Conservation (phyloP, 2,113 vertebrate species). For the Chinchilla lanigera region DNA sequence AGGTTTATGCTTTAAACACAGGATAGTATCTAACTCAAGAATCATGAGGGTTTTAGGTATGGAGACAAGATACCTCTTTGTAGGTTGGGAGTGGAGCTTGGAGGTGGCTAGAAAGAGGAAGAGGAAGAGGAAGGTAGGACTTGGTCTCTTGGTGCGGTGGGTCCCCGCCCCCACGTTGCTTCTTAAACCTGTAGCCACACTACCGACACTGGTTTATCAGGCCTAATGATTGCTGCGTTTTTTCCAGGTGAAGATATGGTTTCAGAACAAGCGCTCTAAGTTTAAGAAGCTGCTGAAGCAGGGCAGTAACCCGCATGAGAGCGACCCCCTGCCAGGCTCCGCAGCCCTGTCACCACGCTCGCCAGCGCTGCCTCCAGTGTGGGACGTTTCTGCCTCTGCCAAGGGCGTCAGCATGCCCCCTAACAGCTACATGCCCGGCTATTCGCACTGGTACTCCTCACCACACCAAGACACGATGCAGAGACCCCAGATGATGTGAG, state of each 20-base stretch:
- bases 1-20: slow-evolving; percentile 19
- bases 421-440: slow-evolving; percentile 99
- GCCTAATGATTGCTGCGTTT: slow-evolving; percentile 70
- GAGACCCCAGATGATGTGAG: slow-evolving; percentile 96
- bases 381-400: slow-evolving; percentile 98
- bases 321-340: slow-evolving; percentile 94
- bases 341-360: slow-evolving; percentile 96
- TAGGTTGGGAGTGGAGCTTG: background rate
- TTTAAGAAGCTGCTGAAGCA: slow-evolving; percentile 99
- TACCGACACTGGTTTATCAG: background rate
- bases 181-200: background rate
- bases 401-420: slow-evolving; percentile 99
- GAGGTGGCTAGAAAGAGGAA: background rate
- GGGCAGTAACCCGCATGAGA: slow-evolving; percentile 96
- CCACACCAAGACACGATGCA: slow-evolving; percentile 99
- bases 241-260: slow-evolving; percentile 99
- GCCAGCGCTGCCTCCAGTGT: slow-evolving; percentile 97
- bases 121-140: background rate
- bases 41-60: slow-evolving; percentile 1
- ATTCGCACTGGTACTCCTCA: slow-evolving; percentile 99
- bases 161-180: background rate
- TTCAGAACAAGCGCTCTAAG: slow-evolving; percentile 99
- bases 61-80: background rate
- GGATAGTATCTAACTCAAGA: slow-evolving; percentile 6
- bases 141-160: background rate